These are phyloP conservation scores for Hyaena hyaena DNA, from an alignment of 2,113 vertebrate genomes.

Conservation along the genomic window DNA sequence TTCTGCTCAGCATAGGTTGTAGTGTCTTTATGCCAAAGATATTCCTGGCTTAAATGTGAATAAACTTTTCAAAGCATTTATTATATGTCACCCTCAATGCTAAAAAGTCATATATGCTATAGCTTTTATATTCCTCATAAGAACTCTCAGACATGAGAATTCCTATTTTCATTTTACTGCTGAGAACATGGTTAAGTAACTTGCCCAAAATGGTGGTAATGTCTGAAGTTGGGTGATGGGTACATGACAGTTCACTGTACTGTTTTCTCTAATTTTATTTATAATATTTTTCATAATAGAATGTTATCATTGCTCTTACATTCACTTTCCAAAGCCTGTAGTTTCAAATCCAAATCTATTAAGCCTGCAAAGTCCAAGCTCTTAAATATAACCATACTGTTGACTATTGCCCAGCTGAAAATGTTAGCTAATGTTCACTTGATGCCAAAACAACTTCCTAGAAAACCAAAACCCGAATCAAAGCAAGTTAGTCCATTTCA, in stretches of 20 bases:
- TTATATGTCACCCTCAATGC: neutral
- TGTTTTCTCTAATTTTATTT: constrained; percentile 5
- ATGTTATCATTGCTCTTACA: neutral
- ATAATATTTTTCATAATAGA: neutral
- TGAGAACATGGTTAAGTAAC: neutral
- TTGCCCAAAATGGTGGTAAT: neutral
- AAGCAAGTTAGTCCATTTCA: neutral
- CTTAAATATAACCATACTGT: neutral
- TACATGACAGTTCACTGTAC: neutral
- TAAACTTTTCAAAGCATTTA: neutral
- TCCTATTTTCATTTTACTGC: neutral
- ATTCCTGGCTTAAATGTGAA: neutral
- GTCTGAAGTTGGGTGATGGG: neutral
- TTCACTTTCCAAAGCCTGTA: neutral
- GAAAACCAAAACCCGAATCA: neutral
- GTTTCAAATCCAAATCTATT: constrained; percentile 26
- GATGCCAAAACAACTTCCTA: neutral
- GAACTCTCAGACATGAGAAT: neutral
- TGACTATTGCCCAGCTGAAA: neutral
- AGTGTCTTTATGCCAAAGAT: neutral
- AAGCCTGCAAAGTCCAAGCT: neutral
- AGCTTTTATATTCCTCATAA: neutral
- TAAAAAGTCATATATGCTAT: neutral
- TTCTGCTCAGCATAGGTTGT: neutral
- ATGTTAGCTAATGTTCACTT: neutral